phyloP scores from a whole-genome alignment of 2,888 invertebrate species.

The Dusona sp. region DNA sequence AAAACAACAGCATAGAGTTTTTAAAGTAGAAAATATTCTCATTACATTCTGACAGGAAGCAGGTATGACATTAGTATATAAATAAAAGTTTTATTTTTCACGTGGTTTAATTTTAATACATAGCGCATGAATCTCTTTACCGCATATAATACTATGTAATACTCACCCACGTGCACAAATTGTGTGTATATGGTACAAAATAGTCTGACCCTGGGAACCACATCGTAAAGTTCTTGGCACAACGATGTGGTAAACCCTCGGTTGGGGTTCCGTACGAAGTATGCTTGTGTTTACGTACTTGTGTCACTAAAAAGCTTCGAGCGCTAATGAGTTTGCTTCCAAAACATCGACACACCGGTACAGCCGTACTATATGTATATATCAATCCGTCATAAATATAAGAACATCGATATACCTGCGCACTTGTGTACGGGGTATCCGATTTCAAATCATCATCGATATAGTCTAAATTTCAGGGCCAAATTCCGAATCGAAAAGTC shows the following conservation, averaged over 20 bases:
- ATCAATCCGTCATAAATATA: slow-evolving; percentile 8
- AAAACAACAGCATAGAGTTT: background rate
- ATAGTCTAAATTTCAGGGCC: background rate
- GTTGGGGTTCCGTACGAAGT: slow-evolving; percentile 14
- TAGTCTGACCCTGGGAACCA: slow-evolving; percentile 24
- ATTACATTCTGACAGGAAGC: background rate
- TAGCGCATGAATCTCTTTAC: slow-evolving; percentile 21
- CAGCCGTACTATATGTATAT: background rate
- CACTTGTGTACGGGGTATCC: background rate
- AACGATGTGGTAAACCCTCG: slow-evolving; percentile 29
- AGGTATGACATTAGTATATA: no score
- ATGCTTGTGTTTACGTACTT: slow-evolving; percentile 53
- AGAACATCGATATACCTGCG: background rate
- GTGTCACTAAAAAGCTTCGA: slow-evolving; percentile 64
- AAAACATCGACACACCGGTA: slow-evolving; percentile 54
- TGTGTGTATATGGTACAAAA: slow-evolving; percentile 25
- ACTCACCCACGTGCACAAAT: slow-evolving; percentile 19
- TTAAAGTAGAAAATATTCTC: background rate
- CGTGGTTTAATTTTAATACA: slow-evolving; percentile 9
- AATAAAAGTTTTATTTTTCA: background rate
- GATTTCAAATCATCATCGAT: background rate
- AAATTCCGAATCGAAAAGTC: background rate
- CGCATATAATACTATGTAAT: slow-evolving; percentile 23
- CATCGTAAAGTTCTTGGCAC: slow-evolving; percentile 35
- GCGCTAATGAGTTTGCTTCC: slow-evolving; percentile 67